phyloP scores from a whole-genome alignment of 2,888 invertebrate genomes.

The Mylabris sibirica region DNA sequence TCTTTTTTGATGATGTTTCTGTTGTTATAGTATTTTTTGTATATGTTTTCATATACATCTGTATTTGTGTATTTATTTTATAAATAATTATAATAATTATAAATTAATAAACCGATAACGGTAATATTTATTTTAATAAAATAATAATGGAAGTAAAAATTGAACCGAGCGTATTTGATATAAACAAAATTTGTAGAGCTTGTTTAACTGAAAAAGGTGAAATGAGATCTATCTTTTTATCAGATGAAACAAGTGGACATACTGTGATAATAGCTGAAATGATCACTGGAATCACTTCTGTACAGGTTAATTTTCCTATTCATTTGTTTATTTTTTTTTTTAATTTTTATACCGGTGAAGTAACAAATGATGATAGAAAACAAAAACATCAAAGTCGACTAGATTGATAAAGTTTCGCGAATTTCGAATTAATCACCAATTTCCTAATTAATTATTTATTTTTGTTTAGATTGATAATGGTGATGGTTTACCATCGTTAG shows the following conservation, averaged over 20 bases:
- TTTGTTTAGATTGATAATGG: slow-evolving; percentile 51
- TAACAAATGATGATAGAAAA: neutral
- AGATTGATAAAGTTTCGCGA: neutral
- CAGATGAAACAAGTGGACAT: slow-evolving; percentile 58
- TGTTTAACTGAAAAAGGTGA: slow-evolving; percentile 61
- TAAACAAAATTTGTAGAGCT: slow-evolving; percentile 62
- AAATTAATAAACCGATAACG: neutral
- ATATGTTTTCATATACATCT: slow-evolving; percentile 33
- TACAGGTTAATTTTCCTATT: slow-evolving; percentile 62
- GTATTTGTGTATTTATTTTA: slow-evolving; percentile 23
- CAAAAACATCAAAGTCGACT: neutral
- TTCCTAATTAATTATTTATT: neutral
- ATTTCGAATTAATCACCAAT: slow-evolving; percentile 12
- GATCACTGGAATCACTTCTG: slow-evolving; percentile 60
- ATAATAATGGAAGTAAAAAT: slow-evolving; percentile 55
- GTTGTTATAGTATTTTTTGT: slow-evolving; percentile 40
- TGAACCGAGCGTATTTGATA: slow-evolving; percentile 55
- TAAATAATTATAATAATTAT: slow-evolving; percentile 2
- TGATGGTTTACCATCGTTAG: slow-evolving; percentile 61
- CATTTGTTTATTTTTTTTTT: neutral
- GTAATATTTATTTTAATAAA: neutral
- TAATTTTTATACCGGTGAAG: neutral
- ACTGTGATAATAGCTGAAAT: slow-evolving; percentile 60
- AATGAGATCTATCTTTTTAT: slow-evolving; percentile 61
- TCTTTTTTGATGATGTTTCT: slow-evolving; percentile 52